Percentiles rank a stretch among this genome's conserved stretches.
Evolutionary conservation across 2,113 vertebrate species (phyloP).

Genomic region (Cyprinus carpio): DNA sequence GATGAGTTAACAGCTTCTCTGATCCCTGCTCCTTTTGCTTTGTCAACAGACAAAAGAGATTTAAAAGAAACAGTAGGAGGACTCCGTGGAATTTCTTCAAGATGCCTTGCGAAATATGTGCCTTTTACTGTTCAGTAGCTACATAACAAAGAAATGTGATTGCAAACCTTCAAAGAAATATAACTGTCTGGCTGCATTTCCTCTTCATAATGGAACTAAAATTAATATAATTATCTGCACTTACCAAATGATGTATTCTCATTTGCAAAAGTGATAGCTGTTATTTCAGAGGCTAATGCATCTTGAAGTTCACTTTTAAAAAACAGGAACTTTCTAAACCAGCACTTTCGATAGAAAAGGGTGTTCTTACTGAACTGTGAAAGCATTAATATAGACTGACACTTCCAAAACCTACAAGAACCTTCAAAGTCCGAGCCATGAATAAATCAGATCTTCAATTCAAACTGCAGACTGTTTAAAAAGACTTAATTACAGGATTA

Average conservation of each 20-base stretch:
- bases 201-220: slow-evolving; percentile 17
- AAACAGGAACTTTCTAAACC: background rate
- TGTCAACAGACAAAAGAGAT: slow-evolving; percentile 38
- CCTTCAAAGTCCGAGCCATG: background rate
- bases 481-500: background rate
- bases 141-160: background rate
- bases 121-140: background rate
- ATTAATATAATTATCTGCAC: background rate
- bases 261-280: background rate
- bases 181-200: background rate
- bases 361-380: slow-evolving; percentile 24
- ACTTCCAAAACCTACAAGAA: background rate
- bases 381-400: slow-evolving; percentile 14
- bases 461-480: background rate
- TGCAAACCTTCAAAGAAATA: slow-evolving; percentile 1
- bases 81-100: slow-evolving; percentile 8
- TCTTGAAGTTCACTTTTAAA: background rate
- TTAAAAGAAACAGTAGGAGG: slow-evolving; percentile 21
- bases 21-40: slow-evolving; percentile 19
- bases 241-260: background rate
- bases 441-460: background rate
- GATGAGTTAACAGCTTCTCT: slow-evolving; percentile 43
- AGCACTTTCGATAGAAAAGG: background rate
- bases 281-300: slow-evolving; percentile 12
- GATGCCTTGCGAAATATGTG: background rate